A percentile compares a stretch with the other conserved stretches of the same genome.
These are phyloP conservation scores for Cheirogaleus major DNA, from an alignment of 2,797 vertebrate genomes.

Conservation along the genomic window DNA sequence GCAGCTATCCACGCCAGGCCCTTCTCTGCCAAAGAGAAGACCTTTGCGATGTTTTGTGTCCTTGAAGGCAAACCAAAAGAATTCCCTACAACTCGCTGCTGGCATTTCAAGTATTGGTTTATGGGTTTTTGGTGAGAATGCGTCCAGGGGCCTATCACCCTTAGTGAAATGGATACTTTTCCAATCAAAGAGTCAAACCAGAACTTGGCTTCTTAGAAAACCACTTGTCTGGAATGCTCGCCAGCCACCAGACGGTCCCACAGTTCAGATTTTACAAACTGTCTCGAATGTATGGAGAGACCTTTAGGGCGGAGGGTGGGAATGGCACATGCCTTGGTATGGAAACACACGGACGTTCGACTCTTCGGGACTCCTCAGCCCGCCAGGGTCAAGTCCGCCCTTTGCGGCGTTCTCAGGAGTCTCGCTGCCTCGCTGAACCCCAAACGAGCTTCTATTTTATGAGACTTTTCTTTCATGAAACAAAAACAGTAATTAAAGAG, in stretches of 20 bases:
- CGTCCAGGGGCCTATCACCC: constrained; percentile 78
- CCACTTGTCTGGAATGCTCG: constrained; percentile 78
- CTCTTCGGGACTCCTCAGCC: background rate
- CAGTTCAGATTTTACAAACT: constrained; percentile 60
- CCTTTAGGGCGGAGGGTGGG: constrained; percentile 69
- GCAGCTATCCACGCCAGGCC: background rate
- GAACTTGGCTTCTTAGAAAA: constrained; percentile 79
- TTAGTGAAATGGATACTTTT: constrained; percentile 80
- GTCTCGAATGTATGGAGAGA: constrained; percentile 70
- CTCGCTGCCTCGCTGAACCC: constrained; percentile 21
- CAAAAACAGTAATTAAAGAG: constrained; percentile 81
- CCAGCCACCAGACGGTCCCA: constrained; percentile 70
- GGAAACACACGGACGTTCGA: background rate
- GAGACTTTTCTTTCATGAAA: constrained; percentile 80
- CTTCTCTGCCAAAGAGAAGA: constrained; percentile 77
- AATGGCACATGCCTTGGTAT: background rate
- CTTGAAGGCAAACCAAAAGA: constrained; percentile 81
- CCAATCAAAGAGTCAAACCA: constrained; percentile 81
- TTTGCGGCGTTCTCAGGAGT: constrained; percentile 45
- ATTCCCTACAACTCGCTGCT: constrained; percentile 71
- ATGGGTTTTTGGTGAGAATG: constrained; percentile 75
- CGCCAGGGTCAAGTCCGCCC: constrained; percentile 38
- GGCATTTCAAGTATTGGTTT: constrained; percentile 78
- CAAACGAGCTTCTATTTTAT: constrained; percentile 65
- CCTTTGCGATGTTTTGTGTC: constrained; percentile 79